Base-by-base conservation (phyloP, 1,140 invertebrate genomes). In the Lasioglossum albipes region DNA sequence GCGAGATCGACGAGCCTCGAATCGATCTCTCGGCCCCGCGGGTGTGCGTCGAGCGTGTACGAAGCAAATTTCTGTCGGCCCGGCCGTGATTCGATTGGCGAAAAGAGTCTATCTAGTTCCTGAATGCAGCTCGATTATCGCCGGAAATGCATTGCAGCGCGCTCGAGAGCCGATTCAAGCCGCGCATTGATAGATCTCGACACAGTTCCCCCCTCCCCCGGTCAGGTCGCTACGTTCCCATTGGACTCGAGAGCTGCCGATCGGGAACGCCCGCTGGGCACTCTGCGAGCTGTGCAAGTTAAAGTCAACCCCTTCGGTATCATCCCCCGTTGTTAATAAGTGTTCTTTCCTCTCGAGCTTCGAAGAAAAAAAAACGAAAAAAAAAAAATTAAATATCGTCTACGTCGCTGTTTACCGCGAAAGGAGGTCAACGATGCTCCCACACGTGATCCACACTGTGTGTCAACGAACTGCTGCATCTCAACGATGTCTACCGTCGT, bases 1-100 rank as follows among this genome's bases (percentile, higher is more conserved):
- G 66, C 49, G 41, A n/a, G n/a, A 57, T 52, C 62, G 45, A n/a
- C 16, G 61, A 72, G 76, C 61, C 31, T 59, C 49, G 61, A 74
- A 52, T 66, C 62, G 69, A 73, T 41, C 18, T 20, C 52, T 6
- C 3, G 13, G 52, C 2, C 13, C 45, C 45, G 13, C 45, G 45
- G 45, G 45, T 49, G 45, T 2, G 1, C 5, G 36, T 49, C 45
- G 45, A 49, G 45, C 45, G 45, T 13, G 45, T 36, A 36, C 45
- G 45, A 45, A 45, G 13, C 45, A 12, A 49, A 49, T 49, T 49
- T 13, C 45, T 13, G 45, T 49, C 18, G 52, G 52, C 18, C 18
- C 52, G 18, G 52, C 18, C 52, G 16, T 54, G 13, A 59, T 59
- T n/a, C 7, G 1, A 59, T n/a, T 59, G 57, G 18, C 18, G 18